These are phyloP conservation scores for Parapsyche elsis DNA, from an alignment of 1,140 invertebrate species.

Conservation along the genomic window DNA sequence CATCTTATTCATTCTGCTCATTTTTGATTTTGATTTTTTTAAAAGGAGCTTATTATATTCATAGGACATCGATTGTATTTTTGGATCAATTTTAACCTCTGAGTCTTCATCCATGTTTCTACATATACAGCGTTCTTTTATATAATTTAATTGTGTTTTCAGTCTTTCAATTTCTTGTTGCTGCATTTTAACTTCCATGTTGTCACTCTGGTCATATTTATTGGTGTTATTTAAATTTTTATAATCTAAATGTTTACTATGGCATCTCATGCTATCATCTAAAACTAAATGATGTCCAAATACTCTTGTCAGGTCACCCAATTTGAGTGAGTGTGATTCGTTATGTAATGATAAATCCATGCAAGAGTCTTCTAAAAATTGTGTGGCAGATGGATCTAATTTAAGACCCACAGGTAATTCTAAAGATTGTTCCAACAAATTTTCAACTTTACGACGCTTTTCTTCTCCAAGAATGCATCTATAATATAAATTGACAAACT, in stretches of 20 bases:
- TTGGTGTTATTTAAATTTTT: neutral
- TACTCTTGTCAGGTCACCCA: constrained; percentile 65
- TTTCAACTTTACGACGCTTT: constrained; percentile 65
- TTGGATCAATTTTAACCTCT: constrained; percentile 26
- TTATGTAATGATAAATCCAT: constrained; percentile 62
- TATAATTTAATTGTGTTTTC: constrained; percentile 37
- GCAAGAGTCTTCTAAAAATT: constrained; percentile 60
- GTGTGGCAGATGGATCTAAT: constrained; percentile 63
- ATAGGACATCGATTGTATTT: constrained; percentile 20
- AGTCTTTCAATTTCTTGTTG: constrained; percentile 35
- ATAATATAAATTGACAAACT: constrained; percentile 35
- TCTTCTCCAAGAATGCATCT: constrained; percentile 67
- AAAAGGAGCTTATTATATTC: constrained; percentile 35
- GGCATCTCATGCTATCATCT: neutral
- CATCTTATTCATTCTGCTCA: neutral
- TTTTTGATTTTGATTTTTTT: constrained; percentile 46
- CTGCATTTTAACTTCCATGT: constrained; percentile 7
- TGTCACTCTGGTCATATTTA: neutral
- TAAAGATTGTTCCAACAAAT: constrained; percentile 66
- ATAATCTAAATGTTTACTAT: neutral
- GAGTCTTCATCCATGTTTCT: constrained; percentile 40
- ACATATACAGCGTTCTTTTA: constrained; percentile 46
- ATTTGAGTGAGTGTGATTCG: constrained; percentile 63
- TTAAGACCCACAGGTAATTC: constrained; percentile 64
- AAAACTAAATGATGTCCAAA: constrained; percentile 63